Evolutionary conservation across 1,140 invertebrate species (phyloP).

Genomic region (Eueides isabella): DNA sequence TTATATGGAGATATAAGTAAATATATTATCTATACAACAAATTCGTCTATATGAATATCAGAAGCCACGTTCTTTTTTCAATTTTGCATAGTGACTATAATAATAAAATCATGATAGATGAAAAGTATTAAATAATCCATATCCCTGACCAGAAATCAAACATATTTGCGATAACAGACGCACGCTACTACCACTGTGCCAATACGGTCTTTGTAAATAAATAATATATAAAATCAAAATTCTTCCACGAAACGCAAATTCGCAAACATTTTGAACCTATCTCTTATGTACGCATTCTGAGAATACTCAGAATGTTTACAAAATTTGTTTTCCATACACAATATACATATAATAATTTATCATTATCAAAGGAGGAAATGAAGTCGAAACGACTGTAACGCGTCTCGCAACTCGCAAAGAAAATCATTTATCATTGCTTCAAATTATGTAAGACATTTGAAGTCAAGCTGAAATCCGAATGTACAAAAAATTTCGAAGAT

Average conservation of each 20-base stretch:
- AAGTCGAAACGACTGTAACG: slow-evolving; percentile 28
- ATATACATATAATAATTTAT: slow-evolving; percentile 34
- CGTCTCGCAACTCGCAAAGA: slow-evolving; percentile 28
- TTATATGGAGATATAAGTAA: background rate
- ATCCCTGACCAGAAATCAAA: too few relatives aligned
- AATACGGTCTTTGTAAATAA: background rate
- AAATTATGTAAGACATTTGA: slow-evolving; percentile 39
- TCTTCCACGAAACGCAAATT: slow-evolving; percentile 10
- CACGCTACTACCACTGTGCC: too few relatives aligned
- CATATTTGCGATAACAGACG: too few relatives aligned
- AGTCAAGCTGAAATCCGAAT: slow-evolving; percentile 27
- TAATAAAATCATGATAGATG: too few relatives aligned
- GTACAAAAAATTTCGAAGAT: slow-evolving; percentile 23
- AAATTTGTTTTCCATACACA: slow-evolving; percentile 11
- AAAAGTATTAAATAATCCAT: too few relatives aligned
- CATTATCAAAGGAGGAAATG: slow-evolving; percentile 35
- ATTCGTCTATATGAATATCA: too few relatives aligned
- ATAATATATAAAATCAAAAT: background rate
- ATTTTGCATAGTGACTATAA: too few relatives aligned
- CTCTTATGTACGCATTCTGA: too few relatives aligned
- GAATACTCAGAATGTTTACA: background rate
- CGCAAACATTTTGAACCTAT: background rate
- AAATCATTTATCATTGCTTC: slow-evolving; percentile 38
- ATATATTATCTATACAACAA: too few relatives aligned
- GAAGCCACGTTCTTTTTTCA: too few relatives aligned